phyloP scores from a whole-genome alignment of 2,113 vertebrate genomes.

The Tapirus terrestris region DNA sequence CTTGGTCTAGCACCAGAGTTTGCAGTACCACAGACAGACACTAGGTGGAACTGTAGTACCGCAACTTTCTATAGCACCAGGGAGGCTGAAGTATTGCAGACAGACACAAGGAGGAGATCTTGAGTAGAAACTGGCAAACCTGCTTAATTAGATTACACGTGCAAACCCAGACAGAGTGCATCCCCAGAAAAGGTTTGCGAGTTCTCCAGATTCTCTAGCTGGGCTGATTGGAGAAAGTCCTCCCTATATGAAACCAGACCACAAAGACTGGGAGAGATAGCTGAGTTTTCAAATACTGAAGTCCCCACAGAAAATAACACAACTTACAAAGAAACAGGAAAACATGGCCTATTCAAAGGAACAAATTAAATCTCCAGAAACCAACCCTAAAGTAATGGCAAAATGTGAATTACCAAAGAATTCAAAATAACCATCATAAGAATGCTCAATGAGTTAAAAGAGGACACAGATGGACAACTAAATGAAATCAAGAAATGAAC shows the following conservation, averaged over 20 bases:
- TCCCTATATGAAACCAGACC: not conserved
- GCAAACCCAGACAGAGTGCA: not conserved
- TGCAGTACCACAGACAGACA: not conserved
- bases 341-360: not conserved
- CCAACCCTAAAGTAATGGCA: not conserved
- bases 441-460: not conserved
- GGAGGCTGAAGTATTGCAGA: too few species aligned
- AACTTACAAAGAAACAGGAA: not conserved
- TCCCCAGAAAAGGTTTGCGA: not conserved
- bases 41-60: not conserved
- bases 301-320: not conserved
- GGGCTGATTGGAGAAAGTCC: not conserved
- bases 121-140: not conserved
- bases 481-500: not conserved
- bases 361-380: not conserved
- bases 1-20: not conserved
- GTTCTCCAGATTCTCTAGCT: not conserved
- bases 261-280: not conserved
- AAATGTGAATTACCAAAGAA: not conserved
- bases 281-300: not conserved
- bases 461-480: not conserved
- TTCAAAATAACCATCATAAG: not conserved
- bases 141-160: not conserved
- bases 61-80: not conserved
- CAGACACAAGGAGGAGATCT: not conserved